These are phyloP conservation scores for Hapalemur alaotrensis DNA, from an alignment of 2,797 vertebrate species.

Conservation along the genomic window DNA sequence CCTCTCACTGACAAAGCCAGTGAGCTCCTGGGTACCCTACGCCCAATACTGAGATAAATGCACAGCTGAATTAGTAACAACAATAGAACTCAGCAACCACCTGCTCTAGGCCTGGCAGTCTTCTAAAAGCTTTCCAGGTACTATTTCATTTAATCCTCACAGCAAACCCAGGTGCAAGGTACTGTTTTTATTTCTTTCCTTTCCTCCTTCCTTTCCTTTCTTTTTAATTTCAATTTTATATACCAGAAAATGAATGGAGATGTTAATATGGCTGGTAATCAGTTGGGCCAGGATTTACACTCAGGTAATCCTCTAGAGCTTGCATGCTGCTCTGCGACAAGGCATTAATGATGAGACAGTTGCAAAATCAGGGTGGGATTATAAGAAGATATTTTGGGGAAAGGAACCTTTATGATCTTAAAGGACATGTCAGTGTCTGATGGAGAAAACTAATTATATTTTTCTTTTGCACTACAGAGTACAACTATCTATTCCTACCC, in stretches of 20 bases:
- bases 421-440: not conserved
- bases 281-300: not conserved
- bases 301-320: not conserved
- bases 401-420: constrained; percentile 1
- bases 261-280: not conserved
- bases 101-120: not conserved
- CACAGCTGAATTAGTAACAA: not conserved
- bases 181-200: not conserved
- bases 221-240: not conserved
- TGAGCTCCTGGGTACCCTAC: not conserved
- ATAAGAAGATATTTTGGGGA: not conserved
- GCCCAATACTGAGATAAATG: not conserved
- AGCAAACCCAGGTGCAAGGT: not conserved
- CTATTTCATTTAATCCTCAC: not conserved
- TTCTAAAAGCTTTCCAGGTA: not conserved
- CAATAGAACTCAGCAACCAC: not conserved
- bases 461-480: not conserved
- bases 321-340: not conserved
- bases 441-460: not conserved
- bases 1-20: not conserved
- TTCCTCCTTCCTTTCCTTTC: not conserved
- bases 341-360: not conserved
- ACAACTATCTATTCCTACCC: not conserved
- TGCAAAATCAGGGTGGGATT: not conserved
- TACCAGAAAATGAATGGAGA: not conserved